A percentile compares a stretch with the other conserved stretches of the same genome.
phyloP scores from a whole-genome alignment of 1,140 invertebrate genomes.

The Campoletis sonorensis region DNA sequence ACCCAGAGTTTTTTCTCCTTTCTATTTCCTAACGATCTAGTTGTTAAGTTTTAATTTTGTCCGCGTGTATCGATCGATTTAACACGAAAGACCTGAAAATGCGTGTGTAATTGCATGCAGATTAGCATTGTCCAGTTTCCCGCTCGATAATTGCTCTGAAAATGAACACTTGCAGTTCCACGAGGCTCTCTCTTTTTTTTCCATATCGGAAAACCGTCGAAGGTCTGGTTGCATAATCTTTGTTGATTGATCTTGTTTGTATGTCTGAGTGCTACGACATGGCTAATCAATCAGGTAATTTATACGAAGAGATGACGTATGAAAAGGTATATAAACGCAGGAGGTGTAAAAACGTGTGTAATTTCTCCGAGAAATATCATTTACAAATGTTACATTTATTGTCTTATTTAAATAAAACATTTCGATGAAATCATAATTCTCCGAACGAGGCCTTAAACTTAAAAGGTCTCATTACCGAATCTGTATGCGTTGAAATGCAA shows the following conservation, averaged over 20 bases:
- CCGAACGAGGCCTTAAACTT: background rate
- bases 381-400: background rate
- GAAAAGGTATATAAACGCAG: background rate
- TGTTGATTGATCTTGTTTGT: background rate
- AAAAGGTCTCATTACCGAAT: constrained; percentile 4
- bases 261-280: background rate
- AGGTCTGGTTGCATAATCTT: background rate
- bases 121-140: background rate
- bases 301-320: background rate
- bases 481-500: background rate
- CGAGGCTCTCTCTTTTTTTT: background rate
- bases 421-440: background rate
- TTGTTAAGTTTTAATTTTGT: too few species aligned
- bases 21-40: too few species aligned
- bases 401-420: background rate
- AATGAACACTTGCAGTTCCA: background rate
- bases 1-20: too few species aligned
- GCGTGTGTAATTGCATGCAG: background rate
- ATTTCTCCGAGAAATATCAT: background rate
- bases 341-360: background rate
- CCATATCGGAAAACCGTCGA: background rate
- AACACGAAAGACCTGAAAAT: background rate
- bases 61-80: background rate
- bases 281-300: background rate
- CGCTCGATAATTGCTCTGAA: background rate